These are phyloP conservation scores for Bruchidius siliquastri DNA, from an alignment of 2,888 invertebrate genomes.

Conservation along the genomic window DNA sequence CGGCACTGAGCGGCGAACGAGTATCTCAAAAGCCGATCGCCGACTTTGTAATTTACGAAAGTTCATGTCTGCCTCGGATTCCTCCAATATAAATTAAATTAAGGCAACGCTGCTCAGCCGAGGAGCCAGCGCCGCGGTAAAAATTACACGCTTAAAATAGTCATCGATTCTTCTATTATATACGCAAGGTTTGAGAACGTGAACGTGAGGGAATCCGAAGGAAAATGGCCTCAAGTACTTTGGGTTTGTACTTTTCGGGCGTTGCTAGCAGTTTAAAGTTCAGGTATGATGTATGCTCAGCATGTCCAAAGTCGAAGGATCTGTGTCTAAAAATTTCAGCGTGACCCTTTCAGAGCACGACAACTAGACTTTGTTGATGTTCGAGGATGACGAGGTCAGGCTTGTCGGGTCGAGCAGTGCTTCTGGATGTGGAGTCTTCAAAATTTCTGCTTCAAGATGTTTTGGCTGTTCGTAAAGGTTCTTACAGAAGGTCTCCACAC, in stretches of 20 bases:
- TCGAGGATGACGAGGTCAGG: too few relatives aligned
- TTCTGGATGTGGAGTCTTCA: too few relatives aligned
- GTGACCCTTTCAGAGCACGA: too few relatives aligned
- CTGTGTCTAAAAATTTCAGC: too few relatives aligned
- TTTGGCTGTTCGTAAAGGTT: too few relatives aligned
- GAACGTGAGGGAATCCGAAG: neutral
- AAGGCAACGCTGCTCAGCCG: constrained; percentile 6
- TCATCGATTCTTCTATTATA: neutral
- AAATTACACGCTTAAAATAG: neutral
- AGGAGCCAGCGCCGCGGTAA: neutral
- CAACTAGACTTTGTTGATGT: too few relatives aligned
- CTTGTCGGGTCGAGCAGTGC: too few relatives aligned
- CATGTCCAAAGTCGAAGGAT: too few relatives aligned
- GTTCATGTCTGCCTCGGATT: constrained; percentile 26
- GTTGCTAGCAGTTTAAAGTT: too few relatives aligned
- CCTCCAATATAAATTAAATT: constrained; percentile 27
- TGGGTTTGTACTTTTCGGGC: neutral
- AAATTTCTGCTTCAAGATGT: too few relatives aligned
- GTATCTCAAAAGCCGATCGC: constrained; percentile 37
- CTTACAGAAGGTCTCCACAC: too few relatives aligned
- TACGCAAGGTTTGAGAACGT: neutral
- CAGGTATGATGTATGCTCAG: too few relatives aligned
- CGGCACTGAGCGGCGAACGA: constrained; percentile 32
- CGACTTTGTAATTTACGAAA: constrained; percentile 37
- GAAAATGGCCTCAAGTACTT: neutral